phyloP scores from a whole-genome alignment of 1,140 invertebrate genomes.

The Dendroctonus valens region DNA sequence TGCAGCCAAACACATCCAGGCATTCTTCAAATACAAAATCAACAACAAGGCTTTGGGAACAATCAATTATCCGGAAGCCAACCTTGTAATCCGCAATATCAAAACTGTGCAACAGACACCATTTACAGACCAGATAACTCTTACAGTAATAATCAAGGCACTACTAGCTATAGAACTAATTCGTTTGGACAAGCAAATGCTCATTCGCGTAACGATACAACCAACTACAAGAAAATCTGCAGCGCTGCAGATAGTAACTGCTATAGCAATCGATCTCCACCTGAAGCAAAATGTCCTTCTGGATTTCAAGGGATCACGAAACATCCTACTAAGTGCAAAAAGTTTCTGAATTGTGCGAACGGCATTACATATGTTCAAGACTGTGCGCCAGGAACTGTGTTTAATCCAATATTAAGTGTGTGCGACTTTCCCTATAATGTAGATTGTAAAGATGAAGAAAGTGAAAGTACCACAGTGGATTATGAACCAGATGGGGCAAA shows the following conservation, averaged over 20 bases:
- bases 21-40: neutral
- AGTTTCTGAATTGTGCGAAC: constrained; percentile 66
- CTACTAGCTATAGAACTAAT: too few species aligned
- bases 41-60: too few species aligned
- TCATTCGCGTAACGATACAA: neutral
- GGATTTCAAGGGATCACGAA: constrained; percentile 57
- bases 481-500: too few species aligned
- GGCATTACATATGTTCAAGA: constrained; percentile 59
- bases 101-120: constrained; percentile 2
- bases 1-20: neutral
- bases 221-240: constrained; percentile 32
- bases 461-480: too few species aligned
- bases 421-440: constrained; percentile 67
- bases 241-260: constrained; percentile 26
- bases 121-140: constrained; percentile 2
- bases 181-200: neutral
- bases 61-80: neutral
- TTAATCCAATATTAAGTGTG: constrained; percentile 55
- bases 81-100: constrained; percentile 8
- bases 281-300: constrained; percentile 49
- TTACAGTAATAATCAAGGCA: neutral
- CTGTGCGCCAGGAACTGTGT: constrained; percentile 69
- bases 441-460: constrained; percentile 38
- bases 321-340: constrained; percentile 64
- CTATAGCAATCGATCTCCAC: neutral